Evolutionary conservation across 2,888 invertebrate species (phyloP).

Genomic region (Ephialtes manifestator): DNA sequence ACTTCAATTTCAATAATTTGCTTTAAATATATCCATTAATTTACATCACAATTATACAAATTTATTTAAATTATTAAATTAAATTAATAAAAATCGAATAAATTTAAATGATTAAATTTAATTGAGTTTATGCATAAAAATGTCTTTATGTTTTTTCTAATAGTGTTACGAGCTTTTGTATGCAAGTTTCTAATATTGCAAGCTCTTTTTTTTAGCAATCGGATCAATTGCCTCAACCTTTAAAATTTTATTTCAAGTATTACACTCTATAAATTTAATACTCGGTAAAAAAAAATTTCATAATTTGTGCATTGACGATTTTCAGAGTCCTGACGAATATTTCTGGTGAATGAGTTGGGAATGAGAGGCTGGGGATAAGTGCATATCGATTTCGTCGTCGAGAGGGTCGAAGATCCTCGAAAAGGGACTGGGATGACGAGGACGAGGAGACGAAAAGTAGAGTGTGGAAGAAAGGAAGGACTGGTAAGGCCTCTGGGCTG

Average conservation of each 20-base stretch:
- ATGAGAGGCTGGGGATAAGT: slow-evolving; percentile 79
- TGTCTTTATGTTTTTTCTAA: too few relatives aligned
- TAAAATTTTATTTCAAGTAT: neutral
- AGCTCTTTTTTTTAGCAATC: too few relatives aligned
- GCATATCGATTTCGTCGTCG: slow-evolving; percentile 81
- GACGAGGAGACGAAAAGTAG: slow-evolving; percentile 51
- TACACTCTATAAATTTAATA: neutral
- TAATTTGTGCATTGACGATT: neutral
- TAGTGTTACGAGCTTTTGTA: too few relatives aligned
- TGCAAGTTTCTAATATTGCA: too few relatives aligned
- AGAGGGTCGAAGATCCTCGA: slow-evolving; percentile 77
- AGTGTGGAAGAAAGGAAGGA: slow-evolving; percentile 63
- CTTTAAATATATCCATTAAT: too few relatives aligned
- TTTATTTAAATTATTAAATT: too few relatives aligned
- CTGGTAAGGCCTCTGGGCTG: slow-evolving; percentile 71
- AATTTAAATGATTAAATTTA: too few relatives aligned
- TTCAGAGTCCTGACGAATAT: neutral
- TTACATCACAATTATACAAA: too few relatives aligned
- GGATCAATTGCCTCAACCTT: too few relatives aligned
- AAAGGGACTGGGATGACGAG: slow-evolving; percentile 61
- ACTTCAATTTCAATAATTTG: too few relatives aligned
- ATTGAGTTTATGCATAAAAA: too few relatives aligned
- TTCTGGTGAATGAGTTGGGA: slow-evolving; percentile 58
- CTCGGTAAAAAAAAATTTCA: neutral
- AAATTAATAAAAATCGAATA: too few relatives aligned